These are phyloP conservation scores for Nothobranchius kuhntae DNA, from an alignment of 2,113 vertebrate genomes.

Conservation along the genomic window DNA sequence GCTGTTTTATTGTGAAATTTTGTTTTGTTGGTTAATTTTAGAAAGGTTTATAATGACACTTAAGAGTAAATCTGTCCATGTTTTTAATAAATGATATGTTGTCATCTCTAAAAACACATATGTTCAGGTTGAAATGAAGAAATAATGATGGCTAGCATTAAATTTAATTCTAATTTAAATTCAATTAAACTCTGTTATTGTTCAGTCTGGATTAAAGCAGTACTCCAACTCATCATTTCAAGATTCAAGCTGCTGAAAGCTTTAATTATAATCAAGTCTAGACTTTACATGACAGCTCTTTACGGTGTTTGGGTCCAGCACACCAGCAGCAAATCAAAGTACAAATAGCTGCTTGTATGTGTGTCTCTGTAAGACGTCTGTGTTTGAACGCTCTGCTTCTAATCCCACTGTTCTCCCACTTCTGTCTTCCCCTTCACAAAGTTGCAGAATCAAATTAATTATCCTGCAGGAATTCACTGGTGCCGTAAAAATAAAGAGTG, in stretches of 20 bases:
- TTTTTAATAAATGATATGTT: neutral
- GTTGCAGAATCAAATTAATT: slow-evolving; percentile 63
- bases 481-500: slow-evolving; percentile 66
- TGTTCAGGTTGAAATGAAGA: too few relatives aligned
- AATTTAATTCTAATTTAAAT: too few relatives aligned
- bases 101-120: too few relatives aligned
- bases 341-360: slow-evolving; percentile 45
- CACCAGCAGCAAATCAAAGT: slow-evolving; percentile 29
- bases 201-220: slow-evolving; percentile 13
- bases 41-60: too few relatives aligned
- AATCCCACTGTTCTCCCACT: slow-evolving; percentile 37
- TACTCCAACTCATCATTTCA: neutral
- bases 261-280: slow-evolving; percentile 17
- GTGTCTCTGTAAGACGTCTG: slow-evolving; percentile 22
- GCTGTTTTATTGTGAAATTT: too few relatives aligned
- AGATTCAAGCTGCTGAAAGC: slow-evolving; percentile 5
- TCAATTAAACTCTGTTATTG: neutral
- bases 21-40: too few relatives aligned
- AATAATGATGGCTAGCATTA: too few relatives aligned
- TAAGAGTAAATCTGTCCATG: neutral
- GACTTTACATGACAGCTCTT: slow-evolving; percentile 20
- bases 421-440: slow-evolving; percentile 55
- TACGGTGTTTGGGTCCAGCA: slow-evolving; percentile 5
- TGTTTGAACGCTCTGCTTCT: slow-evolving; percentile 23
- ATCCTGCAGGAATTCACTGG: slow-evolving; percentile 60